Evolutionary conservation across 1,140 invertebrate genomes (phyloP), one percentile per base, ranked within the genome.

Genomic region (Achroia grisella): DNA sequence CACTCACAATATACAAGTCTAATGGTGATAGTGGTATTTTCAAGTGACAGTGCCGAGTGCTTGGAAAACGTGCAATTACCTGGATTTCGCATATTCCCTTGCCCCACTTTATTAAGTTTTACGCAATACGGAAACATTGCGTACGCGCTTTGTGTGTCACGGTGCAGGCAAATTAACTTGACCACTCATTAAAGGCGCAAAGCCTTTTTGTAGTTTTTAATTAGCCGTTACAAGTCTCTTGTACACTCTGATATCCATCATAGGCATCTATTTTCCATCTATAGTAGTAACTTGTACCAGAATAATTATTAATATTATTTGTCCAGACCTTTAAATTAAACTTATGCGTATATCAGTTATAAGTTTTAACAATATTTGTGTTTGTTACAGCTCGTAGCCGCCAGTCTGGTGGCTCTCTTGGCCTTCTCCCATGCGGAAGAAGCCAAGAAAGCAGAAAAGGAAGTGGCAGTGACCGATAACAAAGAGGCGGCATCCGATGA

Each of bases 391-490:
- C 75, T 87, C 74, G 82, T 86, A 75, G 84, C 86, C 69, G 76
- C 84, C 75, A 79, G 82, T 78, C 78, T 86, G 82, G 82, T 88
- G 83, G 87, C 88, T 86, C 84, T 88, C 52, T 55, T 89, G 77
- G 86, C 88, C 57, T 68, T 79, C 74, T 71, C 80, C 35, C 59
- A 77, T 40, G 87, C 82, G 39, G 87, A 87, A 67, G 83, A 86
- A 52, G 80, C 80, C 52, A 86, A 87, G 59, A 86, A 88, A 73
- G 84, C 83, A 82, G 76, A 86, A 72, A 84, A 76, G 65, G 87
- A 86, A 77, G 76, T 81, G 72, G 80, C 79, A 71, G 73, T 74
- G 68, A 71, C 68, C 60, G 79, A 77, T 47, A 76, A 74, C 55
- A 71, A 79, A 15, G 55, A 56, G 56, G 71, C 65, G 42, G 17